These are phyloP conservation scores for Cyprinodon diabolis DNA, from an alignment of 2,797 vertebrate genomes.

Conservation along the genomic window DNA sequence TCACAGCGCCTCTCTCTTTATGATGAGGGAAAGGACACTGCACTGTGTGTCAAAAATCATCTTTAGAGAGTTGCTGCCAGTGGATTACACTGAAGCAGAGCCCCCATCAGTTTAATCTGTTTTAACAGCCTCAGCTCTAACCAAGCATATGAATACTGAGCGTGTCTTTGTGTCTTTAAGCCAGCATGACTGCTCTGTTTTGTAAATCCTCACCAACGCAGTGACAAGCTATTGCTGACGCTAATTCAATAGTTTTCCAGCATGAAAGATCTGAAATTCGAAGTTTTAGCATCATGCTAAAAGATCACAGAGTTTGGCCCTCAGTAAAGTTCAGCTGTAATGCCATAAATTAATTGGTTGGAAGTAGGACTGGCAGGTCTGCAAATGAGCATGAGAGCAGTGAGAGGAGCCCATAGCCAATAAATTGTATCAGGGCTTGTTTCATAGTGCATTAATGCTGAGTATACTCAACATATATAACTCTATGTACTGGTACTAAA, in stretches of 20 bases:
- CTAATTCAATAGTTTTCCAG: conserved; percentile 10
- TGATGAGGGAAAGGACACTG: conserved; percentile 48
- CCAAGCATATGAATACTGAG: conserved; percentile 36
- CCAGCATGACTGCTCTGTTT: conserved; percentile 26
- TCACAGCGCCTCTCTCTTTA: conserved; percentile 13
- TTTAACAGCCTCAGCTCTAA: conserved; percentile 57
- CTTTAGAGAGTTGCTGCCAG: conserved; percentile 52
- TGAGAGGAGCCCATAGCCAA: conserved; percentile 1
- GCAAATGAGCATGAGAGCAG: conserved; percentile 37
- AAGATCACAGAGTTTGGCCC: conserved; percentile 37
- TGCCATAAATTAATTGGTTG: conserved; percentile 38
- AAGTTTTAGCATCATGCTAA: conserved; percentile 41
- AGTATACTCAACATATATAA: neutral
- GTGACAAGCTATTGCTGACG: conserved; percentile 21
- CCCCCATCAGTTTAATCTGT: conserved; percentile 66
- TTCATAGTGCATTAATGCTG: neutral
- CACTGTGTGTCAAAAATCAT: conserved; percentile 64
- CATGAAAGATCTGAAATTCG: conserved; percentile 11
- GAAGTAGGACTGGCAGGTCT: conserved; percentile 25
- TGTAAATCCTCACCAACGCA: conserved; percentile 25
- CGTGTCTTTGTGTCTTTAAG: conserved; percentile 40
- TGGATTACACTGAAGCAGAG: conserved; percentile 67
- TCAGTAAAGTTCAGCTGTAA: conserved; percentile 33
- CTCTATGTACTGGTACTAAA: neutral
- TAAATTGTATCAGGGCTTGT: neutral